Evolutionary conservation across 2,113 vertebrate genomes (phyloP).

Genomic region (Calidris pygmaea): DNA sequence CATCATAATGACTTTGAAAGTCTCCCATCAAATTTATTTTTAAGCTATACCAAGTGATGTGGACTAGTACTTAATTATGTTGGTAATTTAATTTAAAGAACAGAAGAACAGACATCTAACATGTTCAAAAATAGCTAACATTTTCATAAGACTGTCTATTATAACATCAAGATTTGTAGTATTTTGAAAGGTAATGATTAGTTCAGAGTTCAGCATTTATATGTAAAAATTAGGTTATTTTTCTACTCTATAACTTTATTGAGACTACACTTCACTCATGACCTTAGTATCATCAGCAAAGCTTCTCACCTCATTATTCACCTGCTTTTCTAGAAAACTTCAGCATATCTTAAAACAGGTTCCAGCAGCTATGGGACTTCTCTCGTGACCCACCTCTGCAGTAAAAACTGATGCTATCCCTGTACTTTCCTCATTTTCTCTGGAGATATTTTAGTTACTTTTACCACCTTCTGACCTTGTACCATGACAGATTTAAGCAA

Average conservation of each 20-base stretch:
- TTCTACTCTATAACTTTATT: background rate
- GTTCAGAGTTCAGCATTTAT: background rate
- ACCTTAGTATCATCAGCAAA: background rate
- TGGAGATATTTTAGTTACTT: background rate
- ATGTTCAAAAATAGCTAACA: background rate
- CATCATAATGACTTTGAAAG: background rate
- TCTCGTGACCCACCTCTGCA: background rate
- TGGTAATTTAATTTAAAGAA: background rate
- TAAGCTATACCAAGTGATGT: background rate
- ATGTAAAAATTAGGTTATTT: background rate
- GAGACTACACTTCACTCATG: background rate
- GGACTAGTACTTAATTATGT: background rate
- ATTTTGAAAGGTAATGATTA: background rate
- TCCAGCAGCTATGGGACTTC: background rate
- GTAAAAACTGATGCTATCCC: background rate
- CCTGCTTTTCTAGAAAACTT: background rate
- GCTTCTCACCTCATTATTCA: background rate
- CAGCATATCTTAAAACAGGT: background rate
- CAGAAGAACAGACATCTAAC: background rate
- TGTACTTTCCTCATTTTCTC: background rate
- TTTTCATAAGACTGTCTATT: background rate
- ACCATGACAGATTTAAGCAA: background rate
- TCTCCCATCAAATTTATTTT: background rate
- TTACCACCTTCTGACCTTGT: background rate
- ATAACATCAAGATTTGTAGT: background rate